Percentiles rank a stretch among this genome's conserved stretches.
phyloP scores from a whole-genome alignment of 2,888 invertebrate species.

The Fissipunctia ypsillon region DNA sequence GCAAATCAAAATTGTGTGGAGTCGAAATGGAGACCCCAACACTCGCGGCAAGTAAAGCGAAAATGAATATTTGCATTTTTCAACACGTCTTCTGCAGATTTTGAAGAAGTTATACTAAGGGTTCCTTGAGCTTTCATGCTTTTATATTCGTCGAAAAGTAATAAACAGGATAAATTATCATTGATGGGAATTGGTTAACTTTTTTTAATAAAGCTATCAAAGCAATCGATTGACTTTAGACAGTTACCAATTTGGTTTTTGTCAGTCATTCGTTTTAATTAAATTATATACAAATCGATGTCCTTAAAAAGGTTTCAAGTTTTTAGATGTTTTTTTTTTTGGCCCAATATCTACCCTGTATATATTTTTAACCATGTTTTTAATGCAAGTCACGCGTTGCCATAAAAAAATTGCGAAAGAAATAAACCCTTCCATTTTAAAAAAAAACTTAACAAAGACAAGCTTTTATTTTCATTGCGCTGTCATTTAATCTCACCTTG shows the following conservation, averaged over 20 bases:
- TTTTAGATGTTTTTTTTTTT: background rate
- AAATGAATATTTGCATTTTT: constrained; percentile 27
- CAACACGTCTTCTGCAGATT: constrained; percentile 20
- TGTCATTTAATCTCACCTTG: background rate
- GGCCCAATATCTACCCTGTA: background rate
- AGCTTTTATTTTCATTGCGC: background rate
- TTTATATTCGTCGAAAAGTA: constrained; percentile 33
- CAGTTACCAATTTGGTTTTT: constrained; percentile 11
- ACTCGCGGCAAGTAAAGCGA: constrained; percentile 11
- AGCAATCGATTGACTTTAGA: constrained; percentile 1
- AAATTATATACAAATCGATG: background rate
- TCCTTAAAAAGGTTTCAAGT: background rate
- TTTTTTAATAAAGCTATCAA: background rate
- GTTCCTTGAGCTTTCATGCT: background rate
- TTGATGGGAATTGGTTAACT: background rate
- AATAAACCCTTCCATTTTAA: background rate
- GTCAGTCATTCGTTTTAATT: background rate
- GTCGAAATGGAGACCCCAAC: constrained; percentile 16
- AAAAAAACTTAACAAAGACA: background rate
- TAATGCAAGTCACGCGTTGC: background rate
- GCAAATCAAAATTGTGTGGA: constrained; percentile 37
- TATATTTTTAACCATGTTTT: background rate
- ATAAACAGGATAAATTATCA: background rate
- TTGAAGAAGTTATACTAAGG: constrained; percentile 19
- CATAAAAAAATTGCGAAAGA: background rate